Conservation (phyloP, 2,797 vertebrate genomes). For the Mustela erminea region DNA sequence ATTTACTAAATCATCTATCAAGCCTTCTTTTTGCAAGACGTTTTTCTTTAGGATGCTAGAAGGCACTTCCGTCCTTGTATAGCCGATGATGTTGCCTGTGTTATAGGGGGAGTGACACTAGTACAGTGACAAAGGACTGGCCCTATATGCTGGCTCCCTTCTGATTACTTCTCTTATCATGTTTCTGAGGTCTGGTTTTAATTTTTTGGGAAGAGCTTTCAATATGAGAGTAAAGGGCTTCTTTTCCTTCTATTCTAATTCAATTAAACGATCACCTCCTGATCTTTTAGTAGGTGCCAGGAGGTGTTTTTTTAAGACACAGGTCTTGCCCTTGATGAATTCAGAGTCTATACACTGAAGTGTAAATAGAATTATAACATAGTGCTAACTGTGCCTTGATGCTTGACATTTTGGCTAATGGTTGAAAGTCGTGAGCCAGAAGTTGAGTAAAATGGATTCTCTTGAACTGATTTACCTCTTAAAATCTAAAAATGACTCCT, state of each 20-base stretch:
- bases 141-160: background rate
- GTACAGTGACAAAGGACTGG: background rate
- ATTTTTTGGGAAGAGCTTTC: background rate
- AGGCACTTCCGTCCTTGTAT: background rate
- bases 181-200: background rate
- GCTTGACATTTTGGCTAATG: conserved; percentile 30
- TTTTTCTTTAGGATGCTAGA: background rate
- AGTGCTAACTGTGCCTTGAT: background rate
- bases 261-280: background rate
- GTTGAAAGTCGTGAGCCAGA: background rate
- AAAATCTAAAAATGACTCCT: conserved; percentile 25
- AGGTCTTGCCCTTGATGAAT: background rate
- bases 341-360: background rate
- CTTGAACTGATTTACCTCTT: background rate
- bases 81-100: background rate
- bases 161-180: background rate
- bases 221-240: background rate
- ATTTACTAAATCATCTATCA: conserved; percentile 19
- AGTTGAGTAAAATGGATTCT: background rate
- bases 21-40: background rate
- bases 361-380: background rate
- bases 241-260: conserved; percentile 7
- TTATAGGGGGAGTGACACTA: background rate
- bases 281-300: background rate
- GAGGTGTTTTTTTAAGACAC: background rate